These are phyloP conservation scores for Microcebus lehilahytsara DNA, from an alignment of 2,113 vertebrate genomes.

Conservation along the genomic window DNA sequence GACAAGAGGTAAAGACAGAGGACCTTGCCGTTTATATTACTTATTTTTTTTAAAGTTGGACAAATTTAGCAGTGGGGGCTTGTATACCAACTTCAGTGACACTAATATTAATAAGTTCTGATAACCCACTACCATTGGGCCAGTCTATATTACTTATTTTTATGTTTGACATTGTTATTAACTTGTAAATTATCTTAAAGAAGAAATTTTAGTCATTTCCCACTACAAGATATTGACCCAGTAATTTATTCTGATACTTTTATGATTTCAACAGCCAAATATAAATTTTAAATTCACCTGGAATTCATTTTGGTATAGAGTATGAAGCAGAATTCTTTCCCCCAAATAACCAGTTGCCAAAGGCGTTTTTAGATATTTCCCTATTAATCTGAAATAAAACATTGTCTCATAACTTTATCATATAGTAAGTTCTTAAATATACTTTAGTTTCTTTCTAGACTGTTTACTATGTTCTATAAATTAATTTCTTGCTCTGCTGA, in stretches of 20 bases:
- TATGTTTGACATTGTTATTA: neutral
- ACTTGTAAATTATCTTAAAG: slow-evolving; percentile 26
- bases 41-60: neutral
- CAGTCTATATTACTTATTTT: neutral
- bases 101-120: no score
- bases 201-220: slow-evolving; percentile 41
- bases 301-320: slow-evolving; percentile 1
- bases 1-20: neutral
- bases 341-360: neutral
- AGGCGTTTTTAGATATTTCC: neutral
- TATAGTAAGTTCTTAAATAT: neutral
- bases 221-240: neutral
- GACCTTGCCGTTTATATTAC: neutral
- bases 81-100: no score
- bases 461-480: neutral
- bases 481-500: neutral
- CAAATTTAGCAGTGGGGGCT: no score
- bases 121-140: no score
- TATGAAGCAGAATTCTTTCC: neutral
- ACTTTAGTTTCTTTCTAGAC: neutral
- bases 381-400: neutral
- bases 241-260: slow-evolving; percentile 8
- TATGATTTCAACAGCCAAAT: neutral
- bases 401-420: neutral
- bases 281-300: slow-evolving; percentile 48